A percentile compares a stretch with the other conserved stretches of the same genome.
These are phyloP conservation scores for Mustela lutreola DNA, from an alignment of 2,113 vertebrate species.

Conservation along the genomic window DNA sequence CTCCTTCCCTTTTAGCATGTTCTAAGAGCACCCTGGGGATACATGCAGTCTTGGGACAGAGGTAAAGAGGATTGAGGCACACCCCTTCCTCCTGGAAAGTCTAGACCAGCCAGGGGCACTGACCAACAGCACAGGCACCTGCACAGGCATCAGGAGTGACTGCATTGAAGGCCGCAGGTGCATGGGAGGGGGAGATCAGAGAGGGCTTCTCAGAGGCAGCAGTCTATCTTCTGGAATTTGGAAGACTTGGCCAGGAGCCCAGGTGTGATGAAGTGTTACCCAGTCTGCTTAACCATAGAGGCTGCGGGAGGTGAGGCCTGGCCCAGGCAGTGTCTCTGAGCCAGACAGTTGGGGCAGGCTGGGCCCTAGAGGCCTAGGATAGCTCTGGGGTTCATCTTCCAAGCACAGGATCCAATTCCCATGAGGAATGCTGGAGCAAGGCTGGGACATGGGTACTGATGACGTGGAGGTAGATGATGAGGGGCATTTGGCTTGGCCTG, in stretches of 20 bases:
- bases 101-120: not conserved
- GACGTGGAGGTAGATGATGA: not conserved
- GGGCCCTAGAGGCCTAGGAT: not conserved
- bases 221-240: not conserved
- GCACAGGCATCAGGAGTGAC: not conserved
- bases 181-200: not conserved
- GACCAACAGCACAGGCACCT: not conserved
- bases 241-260: not conserved
- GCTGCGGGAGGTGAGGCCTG: not conserved
- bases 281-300: not conserved
- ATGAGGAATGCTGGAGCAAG: not conserved
- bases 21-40: not conserved
- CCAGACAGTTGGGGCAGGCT: not conserved
- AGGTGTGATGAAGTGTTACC: constrained; percentile 14
- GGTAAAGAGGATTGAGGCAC: not conserved
- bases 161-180: not conserved
- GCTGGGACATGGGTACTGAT: not conserved
- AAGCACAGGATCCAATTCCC: not conserved
- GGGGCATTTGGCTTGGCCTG: not conserved
- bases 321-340: not conserved
- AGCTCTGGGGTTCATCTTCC: not conserved
- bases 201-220: not conserved
- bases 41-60: not conserved
- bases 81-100: not conserved
- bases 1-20: not conserved